Evolutionary conservation across 2,113 vertebrate genomes (phyloP).

Genomic region (Pantherophis guttatus): DNA sequence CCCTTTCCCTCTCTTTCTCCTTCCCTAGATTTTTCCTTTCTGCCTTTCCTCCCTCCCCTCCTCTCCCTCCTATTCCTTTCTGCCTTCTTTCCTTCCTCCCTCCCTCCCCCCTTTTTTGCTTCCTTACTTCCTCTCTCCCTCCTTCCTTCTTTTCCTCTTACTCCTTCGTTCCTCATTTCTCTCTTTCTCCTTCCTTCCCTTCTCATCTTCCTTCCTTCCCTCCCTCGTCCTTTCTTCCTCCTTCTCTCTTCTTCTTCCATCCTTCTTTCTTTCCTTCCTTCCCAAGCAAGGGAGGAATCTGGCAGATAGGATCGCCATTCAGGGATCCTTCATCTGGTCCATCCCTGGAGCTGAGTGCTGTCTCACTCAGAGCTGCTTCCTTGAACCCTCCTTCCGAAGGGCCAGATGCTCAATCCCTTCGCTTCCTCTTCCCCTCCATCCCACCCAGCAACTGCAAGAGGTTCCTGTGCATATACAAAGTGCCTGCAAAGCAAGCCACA

Average conservation of each 20-base stretch:
- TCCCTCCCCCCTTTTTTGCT: background rate
- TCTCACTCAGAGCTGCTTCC: background rate
- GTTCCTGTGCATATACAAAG: background rate
- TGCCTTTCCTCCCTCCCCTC: background rate
- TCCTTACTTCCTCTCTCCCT: background rate
- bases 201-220: no score
- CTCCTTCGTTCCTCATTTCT: rapidly evolving
- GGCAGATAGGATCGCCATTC: background rate
- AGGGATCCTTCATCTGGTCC: no score
- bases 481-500: background rate
- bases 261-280: no score
- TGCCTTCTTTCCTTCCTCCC: background rate
- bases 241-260: no score
- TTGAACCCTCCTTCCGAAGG: background rate
- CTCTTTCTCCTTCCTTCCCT: background rate
- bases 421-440: background rate
- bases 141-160: background rate
- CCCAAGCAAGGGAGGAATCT: no score
- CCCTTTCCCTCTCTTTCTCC: background rate
- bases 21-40: background rate
- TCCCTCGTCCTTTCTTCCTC: no score
- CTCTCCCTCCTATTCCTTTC: background rate
- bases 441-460: background rate
- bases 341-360: background rate
- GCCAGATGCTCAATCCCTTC: background rate